Conservation (phyloP, 2,888 invertebrate species). For the Agrotis segetum region DNA sequence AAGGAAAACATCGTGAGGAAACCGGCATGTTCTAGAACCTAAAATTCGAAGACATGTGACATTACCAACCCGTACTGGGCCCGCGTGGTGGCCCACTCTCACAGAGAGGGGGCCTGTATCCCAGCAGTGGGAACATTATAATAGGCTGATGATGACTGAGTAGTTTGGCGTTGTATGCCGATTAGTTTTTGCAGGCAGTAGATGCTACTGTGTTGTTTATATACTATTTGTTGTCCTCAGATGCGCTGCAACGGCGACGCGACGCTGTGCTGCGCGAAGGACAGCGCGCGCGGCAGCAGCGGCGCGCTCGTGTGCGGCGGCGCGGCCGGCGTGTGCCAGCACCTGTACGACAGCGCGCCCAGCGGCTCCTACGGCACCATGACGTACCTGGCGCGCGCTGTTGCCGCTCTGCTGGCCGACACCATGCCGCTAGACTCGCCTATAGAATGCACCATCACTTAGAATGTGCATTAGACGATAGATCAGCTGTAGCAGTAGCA, state of each 20-base stretch:
- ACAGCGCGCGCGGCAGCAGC: slow-evolving; percentile 93
- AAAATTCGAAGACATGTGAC: too few relatives aligned
- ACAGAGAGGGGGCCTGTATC: too few relatives aligned
- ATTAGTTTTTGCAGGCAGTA: too few relatives aligned
- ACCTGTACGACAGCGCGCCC: slow-evolving; percentile 99
- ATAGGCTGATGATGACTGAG: too few relatives aligned
- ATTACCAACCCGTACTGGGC: too few relatives aligned
- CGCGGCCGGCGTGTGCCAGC: slow-evolving; percentile 98
- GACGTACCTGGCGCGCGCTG: slow-evolving; percentile 97
- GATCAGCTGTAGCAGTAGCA: not conserved
- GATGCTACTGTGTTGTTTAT: too few relatives aligned
- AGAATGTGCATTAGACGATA: slow-evolving; percentile 57
- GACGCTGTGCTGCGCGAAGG: slow-evolving; percentile 97
- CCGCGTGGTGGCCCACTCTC: too few relatives aligned
- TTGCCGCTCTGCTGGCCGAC: slow-evolving; percentile 93
- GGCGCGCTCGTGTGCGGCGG: slow-evolving; percentile 96
- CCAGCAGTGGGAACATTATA: too few relatives aligned
- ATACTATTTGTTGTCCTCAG: slow-evolving; percentile 70
- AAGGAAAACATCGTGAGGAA: too few relatives aligned
- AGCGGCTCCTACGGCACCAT: slow-evolving; percentile 99
- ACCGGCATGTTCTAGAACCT: too few relatives aligned
- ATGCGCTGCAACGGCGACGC: slow-evolving; percentile 97
- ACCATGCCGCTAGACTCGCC: slow-evolving; percentile 94
- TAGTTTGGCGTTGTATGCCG: too few relatives aligned
- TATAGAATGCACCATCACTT: slow-evolving; percentile 95